Evolutionary conservation across 2,888 invertebrate species (phyloP).

Genomic region (Lepidocyrtoides sp.): DNA sequence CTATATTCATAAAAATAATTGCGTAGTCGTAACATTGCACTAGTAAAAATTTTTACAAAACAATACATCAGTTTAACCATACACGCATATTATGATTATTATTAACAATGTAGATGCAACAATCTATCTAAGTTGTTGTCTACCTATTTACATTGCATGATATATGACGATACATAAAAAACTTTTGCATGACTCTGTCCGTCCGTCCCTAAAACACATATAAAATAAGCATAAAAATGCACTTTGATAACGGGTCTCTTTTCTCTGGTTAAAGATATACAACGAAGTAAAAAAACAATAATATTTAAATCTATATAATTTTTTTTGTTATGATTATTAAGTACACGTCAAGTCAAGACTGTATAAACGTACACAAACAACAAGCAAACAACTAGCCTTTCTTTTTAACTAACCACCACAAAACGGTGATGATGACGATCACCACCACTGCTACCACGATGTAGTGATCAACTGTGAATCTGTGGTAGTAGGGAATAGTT

Average conservation of each 20-base stretch:
- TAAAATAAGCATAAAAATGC: slow-evolving; percentile 2
- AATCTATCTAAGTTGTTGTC: neutral
- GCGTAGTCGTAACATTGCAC: slow-evolving; percentile 63
- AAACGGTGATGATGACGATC: slow-evolving; percentile 35
- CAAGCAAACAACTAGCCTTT: neutral
- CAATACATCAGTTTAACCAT: slow-evolving; percentile 34
- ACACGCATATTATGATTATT: slow-evolving; percentile 31
- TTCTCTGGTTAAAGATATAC: slow-evolving; percentile 36
- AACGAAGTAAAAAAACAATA: slow-evolving; percentile 35
- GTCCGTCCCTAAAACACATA: slow-evolving; percentile 40
- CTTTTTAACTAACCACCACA: slow-evolving; percentile 10
- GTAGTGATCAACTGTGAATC: neutral
- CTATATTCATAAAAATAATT: slow-evolving; percentile 37
- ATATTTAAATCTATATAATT: slow-evolving; percentile 45
- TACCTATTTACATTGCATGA: slow-evolving; percentile 5
- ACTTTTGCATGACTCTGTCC: slow-evolving; percentile 48
- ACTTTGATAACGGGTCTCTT: slow-evolving; percentile 45
- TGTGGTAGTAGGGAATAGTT: slow-evolving; percentile 45
- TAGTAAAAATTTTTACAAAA: slow-evolving; percentile 42
- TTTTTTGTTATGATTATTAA: slow-evolving; percentile 36
- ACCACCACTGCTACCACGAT: neutral
- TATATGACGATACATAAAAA: neutral
- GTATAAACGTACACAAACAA: neutral
- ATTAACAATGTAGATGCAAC: neutral
- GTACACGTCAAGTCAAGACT: slow-evolving; percentile 20